Evolutionary conservation across 1,140 invertebrate genomes (phyloP), one percentile per base, ranked within the genome.

Genomic region (Conopomorpha cramerella): DNA sequence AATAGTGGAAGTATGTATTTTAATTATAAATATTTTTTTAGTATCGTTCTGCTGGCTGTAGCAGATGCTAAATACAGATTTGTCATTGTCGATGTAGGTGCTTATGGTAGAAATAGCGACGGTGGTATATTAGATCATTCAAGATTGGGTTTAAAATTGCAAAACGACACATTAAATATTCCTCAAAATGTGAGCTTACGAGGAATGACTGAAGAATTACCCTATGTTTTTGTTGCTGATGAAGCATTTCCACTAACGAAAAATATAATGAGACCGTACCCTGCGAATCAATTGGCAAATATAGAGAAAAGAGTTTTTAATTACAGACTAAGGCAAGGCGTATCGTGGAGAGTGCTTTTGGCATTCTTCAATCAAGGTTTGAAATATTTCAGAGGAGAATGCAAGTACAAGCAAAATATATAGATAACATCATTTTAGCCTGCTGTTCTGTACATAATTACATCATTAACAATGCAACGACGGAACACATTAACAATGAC

Each of bases 271-370:
- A 64, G 60, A 29, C 61, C 63, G 16, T 77, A 34, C 25, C 38
- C 37, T 31, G 23, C 19, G 6, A 33, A 28, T 34, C 33, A 15
- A n/a, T n/a, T 46, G 35, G 33, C 36, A 16, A 25, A 37, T 29
- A 35, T 34, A 17, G 31, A 34, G 40, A 36, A 39, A 29, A 43
- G 52, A 42, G 43, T 62, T 29, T 78, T 62, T 43, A 77, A 80
- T 42, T 76, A 71, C 41, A 38, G 72, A 32, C 38, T 72, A 29
- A 60, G 54, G 63, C 58, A 39, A 41, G 72, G 26, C 45, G 55
- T 36, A 55, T 53, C 15, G 54, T 73, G 15, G 74, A 79, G 45
- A 68, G 65, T 49, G 55, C 57, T 16, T 79, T 78, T 58, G 64
- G 66, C 13, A 73, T 76, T 40, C 26, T 52, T 26, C 36, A 40